Conservation (phyloP, 2,888 invertebrate species). For the Galeruca laticollis region DNA sequence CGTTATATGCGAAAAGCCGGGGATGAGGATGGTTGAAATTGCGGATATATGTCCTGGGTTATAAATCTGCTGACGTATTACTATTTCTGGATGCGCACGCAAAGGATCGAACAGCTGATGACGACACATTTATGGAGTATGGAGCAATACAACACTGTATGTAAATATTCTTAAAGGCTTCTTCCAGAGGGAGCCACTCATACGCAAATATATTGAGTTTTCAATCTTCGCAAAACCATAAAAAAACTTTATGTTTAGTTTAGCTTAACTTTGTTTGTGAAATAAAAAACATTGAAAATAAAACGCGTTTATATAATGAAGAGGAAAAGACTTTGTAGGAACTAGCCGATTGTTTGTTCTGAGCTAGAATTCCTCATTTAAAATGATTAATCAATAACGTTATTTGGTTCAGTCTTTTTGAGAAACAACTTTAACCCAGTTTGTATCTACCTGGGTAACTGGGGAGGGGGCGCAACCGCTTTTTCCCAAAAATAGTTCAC, state of each 20-base stretch:
- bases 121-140: conserved; percentile 53
- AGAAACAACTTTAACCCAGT: conserved; percentile 23
- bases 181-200: conserved; percentile 43
- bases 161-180: conserved; percentile 43
- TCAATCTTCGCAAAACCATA: conserved; percentile 16
- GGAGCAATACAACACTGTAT: conserved; percentile 44
- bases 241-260: conserved; percentile 11
- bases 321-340: not conserved
- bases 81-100: conserved; percentile 52
- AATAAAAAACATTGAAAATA: not conserved
- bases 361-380: not conserved
- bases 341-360: not conserved
- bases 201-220: conserved; percentile 26
- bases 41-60: conserved; percentile 21
- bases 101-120: conserved; percentile 61
- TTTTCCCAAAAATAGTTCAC: not conserved
- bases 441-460: conserved; percentile 4
- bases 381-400: conserved; percentile 11
- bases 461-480: not conserved
- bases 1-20: not conserved
- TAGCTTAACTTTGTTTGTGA: not conserved
- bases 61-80: conserved; percentile 36
- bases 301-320: not conserved
- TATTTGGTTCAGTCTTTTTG: conserved; percentile 18
- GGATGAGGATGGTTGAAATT: not conserved